Conservation (phyloP, 2,113 vertebrate species). For the Ptychochromis oligacanthus region DNA sequence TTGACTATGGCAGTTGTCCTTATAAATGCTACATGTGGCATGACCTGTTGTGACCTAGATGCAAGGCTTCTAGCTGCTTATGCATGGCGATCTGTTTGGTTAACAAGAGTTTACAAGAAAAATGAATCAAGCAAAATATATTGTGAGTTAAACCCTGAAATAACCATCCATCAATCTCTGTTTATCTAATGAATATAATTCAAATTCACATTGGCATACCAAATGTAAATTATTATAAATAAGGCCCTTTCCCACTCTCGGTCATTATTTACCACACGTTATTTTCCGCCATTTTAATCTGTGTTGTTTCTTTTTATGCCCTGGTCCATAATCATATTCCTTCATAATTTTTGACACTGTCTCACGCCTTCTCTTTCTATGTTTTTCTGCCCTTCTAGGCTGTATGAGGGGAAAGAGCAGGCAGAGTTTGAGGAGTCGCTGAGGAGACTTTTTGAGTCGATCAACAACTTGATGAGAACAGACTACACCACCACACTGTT, state of each 20-base stretch:
- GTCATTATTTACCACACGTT: neutral
- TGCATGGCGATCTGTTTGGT: neutral
- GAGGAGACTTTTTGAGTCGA: conserved; percentile 94
- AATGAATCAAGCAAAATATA: neutral
- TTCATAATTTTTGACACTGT: neutral
- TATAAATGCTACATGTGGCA: neutral
- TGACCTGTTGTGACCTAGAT: neutral
- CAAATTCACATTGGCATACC: neutral
- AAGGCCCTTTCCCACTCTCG: neutral
- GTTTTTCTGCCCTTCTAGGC: conserved; percentile 67
- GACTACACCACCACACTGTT: conserved; percentile 89
- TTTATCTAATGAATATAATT: neutral
- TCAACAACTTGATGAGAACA: conserved; percentile 95
- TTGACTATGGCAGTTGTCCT: neutral
- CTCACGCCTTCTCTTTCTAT: neutral
- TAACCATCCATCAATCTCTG: neutral
- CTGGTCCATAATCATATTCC: neutral
- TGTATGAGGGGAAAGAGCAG: conserved; percentile 97
- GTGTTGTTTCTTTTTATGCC: neutral
- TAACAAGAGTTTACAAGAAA: neutral
- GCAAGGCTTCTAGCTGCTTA: neutral
- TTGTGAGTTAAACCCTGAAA: neutral
- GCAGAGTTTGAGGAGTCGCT: conserved; percentile 95
- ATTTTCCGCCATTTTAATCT: neutral
- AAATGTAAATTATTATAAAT: neutral